Evolutionary conservation across 2,888 invertebrate genomes (phyloP).

Genomic region (Lasius platythorax): DNA sequence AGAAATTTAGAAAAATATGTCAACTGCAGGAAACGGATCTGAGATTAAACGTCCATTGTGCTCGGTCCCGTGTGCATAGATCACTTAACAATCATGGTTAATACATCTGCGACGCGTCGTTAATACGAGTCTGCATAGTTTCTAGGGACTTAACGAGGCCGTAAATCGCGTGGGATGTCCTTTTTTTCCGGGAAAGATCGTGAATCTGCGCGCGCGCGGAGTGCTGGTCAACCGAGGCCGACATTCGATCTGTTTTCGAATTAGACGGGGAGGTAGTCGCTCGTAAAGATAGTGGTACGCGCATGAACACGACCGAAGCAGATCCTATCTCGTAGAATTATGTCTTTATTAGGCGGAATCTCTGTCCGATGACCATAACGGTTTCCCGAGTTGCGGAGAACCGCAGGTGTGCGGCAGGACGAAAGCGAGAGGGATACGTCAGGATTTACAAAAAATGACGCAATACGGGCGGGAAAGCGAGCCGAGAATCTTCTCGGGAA

Average conservation of each 20-base stretch:
- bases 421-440: constrained; percentile 34
- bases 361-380: constrained; percentile 81
- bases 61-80: constrained; percentile 12
- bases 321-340: constrained; percentile 82
- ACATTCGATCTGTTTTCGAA: constrained; percentile 77
- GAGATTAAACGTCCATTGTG: constrained; percentile 24
- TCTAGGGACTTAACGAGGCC: constrained; percentile 67
- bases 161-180: constrained; percentile 68
- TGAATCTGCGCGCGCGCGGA: constrained; percentile 59
- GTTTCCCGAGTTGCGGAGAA: constrained; percentile 70
- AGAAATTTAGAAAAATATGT: background rate
- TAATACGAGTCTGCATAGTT: constrained; percentile 37
- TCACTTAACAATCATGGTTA: constrained; percentile 48
- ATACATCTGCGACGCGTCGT: constrained; percentile 50
- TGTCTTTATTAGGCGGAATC: constrained; percentile 83
- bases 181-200: constrained; percentile 67
- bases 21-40: constrained; percentile 19
- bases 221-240: constrained; percentile 49
- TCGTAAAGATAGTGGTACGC: constrained; percentile 77
- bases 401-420: constrained; percentile 75
- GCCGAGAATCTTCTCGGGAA: background rate
- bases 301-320: constrained; percentile 68
- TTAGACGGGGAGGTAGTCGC: constrained; percentile 69
- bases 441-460: constrained; percentile 16
- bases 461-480: background rate